Evolutionary conservation across 2,888 invertebrate genomes (phyloP), one percentile per base, ranked within the genome.

Genomic region (Polydrusus tereticollis): DNA sequence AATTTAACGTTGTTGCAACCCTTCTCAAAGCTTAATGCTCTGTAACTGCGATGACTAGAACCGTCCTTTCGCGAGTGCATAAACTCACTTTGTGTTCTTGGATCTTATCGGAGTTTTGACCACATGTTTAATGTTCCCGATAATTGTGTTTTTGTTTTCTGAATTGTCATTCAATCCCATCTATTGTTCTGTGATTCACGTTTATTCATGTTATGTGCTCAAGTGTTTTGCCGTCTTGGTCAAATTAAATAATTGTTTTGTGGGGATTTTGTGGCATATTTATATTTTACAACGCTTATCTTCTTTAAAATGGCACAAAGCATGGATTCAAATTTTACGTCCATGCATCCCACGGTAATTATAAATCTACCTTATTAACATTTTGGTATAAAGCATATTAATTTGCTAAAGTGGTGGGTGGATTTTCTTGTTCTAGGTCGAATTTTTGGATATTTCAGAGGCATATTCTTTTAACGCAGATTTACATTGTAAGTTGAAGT

Each of bases 401-500:
- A n/a, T n/a, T n/a, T n/a, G n/a, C 10, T n/a, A n/a, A n/a, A n/a
- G n/a, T n/a, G n/a, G n/a, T n/a, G n/a, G n/a, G n/a, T n/a, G n/a
- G n/a, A 12, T 65, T 29, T 18, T 64, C 58, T 36, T 26, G 64
- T 75, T 62, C 55, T 72, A 83, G 83, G 81, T 83, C 45, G 79
- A 82, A 68, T 84, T 84, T 77, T 65, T 80, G 26, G 76, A 82
- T 69, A 70, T 83, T 26, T 71, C 76, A 47, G 82, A 82, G 70
- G 79, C 82, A 59, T 84, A 84, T 72, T 76, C 79, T 5, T 79
- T 76, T 57, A 79, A 81, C 58, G 78, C 81, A 69, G 80, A 83
- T 77, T 76, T 85, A 21, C 70, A 74, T 41, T 83, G 82, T 71
- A 79, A 73, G 69, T 83, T 80, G 72, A 76, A 75, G 45, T 77